Percentiles rank a stretch among this genome's conserved stretches.
Conservation (phyloP, 1,140 invertebrate species). For the Portunus trituberculatus region DNA sequence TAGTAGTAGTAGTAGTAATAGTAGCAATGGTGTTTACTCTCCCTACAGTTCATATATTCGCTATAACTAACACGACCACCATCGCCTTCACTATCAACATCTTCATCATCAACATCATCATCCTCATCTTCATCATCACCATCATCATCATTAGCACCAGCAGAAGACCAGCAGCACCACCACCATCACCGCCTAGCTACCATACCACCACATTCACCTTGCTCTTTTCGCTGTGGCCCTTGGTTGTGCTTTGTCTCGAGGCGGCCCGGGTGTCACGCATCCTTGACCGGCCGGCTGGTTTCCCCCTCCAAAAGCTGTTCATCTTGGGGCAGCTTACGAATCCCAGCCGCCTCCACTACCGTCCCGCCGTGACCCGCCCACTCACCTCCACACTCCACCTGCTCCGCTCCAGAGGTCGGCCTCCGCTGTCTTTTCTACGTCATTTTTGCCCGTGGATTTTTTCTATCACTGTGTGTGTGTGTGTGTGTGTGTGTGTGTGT, state of each 20-base stretch:
- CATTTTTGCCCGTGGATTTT: no score
- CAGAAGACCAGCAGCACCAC: no score
- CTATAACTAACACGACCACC: neutral
- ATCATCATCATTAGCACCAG: no score
- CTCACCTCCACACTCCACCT: no score
- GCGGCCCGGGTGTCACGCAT: neutral
- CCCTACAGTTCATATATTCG: no score
- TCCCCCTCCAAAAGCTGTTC: constrained; percentile 6
- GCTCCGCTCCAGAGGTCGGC: no score
- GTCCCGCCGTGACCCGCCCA: neutral
- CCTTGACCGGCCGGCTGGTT: neutral
- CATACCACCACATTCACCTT: neutral
- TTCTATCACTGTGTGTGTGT: no score
- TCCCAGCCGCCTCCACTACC: neutral
- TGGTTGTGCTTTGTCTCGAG: neutral
- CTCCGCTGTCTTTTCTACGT: no score
- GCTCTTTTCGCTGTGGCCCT: neutral
- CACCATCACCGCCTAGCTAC: no score
- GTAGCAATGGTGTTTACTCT: neutral
- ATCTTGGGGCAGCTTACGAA: neutral
- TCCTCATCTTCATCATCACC: no score
- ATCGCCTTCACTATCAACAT: neutral
- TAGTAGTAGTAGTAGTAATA: neutral
- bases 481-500: no score
- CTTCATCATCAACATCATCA: no score